Percentiles rank a stretch among this genome's conserved stretches.
Conservation (phyloP, 2,113 vertebrate species). For the Tragelaphus buxtoni region DNA sequence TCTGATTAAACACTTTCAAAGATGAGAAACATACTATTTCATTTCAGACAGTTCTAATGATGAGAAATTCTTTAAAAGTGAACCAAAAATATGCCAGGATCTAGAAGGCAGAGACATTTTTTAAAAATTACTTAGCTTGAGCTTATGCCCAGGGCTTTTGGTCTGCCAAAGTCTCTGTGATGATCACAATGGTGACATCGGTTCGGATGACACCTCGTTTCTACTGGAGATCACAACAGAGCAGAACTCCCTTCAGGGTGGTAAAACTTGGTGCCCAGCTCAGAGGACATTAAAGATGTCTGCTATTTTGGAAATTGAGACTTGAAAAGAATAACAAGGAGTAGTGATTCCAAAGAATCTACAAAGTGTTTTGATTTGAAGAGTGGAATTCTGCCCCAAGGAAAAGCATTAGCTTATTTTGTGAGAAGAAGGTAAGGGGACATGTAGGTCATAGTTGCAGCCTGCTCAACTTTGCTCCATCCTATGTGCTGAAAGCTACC, state of each 20-base stretch:
- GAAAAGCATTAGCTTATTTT: not conserved
- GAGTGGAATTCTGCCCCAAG: not conserved
- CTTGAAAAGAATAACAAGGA: not conserved
- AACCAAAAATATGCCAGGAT: not conserved
- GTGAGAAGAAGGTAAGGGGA: not conserved
- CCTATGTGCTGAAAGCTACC: not conserved
- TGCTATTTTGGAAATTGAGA: not conserved
- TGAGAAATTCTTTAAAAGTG: slow-evolving; percentile 33
- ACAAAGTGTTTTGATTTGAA: not conserved
- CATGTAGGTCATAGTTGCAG: not conserved
- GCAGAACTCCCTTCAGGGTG: not conserved
- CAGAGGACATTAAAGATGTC: not conserved
- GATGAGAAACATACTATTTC: not conserved
- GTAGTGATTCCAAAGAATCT: not conserved
- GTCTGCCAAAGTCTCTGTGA: not conserved
- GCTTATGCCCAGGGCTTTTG: not conserved
- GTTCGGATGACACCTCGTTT: slow-evolving; percentile 1
- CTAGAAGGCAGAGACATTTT: not conserved
- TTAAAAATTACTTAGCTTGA: not conserved
- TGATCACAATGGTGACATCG: not conserved
- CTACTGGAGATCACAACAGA: not conserved
- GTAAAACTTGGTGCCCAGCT: not conserved
- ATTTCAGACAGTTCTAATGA: not conserved
- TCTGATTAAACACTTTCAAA: slow-evolving; percentile 3
- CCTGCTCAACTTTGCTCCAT: not conserved